These are phyloP conservation scores for Carpatolechia fugitivella DNA, from an alignment of 2,888 invertebrate species.

Conservation along the genomic window DNA sequence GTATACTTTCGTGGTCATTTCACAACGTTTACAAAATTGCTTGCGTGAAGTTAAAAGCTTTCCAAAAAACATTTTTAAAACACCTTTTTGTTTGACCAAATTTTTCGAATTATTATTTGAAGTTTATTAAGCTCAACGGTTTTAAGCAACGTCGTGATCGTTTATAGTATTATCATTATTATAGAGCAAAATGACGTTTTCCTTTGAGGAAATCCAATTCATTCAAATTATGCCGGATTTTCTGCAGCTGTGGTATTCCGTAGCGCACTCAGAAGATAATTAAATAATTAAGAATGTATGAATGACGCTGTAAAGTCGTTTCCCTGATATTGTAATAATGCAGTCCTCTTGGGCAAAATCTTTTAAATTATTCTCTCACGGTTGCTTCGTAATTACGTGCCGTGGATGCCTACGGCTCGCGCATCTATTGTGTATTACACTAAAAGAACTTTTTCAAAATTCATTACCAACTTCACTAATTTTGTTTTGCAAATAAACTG, in stretches of 20 bases:
- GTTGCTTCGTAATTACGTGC: conserved; percentile 63
- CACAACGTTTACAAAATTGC: conserved; percentile 68
- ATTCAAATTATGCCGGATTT: conserved; percentile 64
- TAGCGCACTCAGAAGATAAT: conserved; percentile 69
- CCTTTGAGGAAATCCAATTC: conserved; percentile 58
- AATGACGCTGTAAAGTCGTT: conserved; percentile 73
- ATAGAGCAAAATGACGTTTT: conserved; percentile 42
- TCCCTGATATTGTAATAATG: conserved; percentile 75
- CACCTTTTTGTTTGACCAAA: conserved; percentile 28
- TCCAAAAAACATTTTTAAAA: conserved; percentile 31
- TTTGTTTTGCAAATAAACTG: conserved; percentile 1
- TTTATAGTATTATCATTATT: conserved; percentile 43
- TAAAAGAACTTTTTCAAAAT: conserved; percentile 36
- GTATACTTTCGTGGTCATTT: conserved; percentile 74
- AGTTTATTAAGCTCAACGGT: background rate
- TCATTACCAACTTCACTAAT: conserved; percentile 28
- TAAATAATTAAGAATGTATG: conserved; percentile 78
- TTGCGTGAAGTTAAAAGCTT: conserved; percentile 57
- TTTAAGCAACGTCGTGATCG: conserved; percentile 20
- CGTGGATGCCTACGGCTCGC: conserved; percentile 47
- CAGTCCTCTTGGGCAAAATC: conserved; percentile 73
- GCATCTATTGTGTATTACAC: conserved; percentile 49
- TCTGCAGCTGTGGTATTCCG: conserved; percentile 58
- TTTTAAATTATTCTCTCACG: conserved; percentile 73
- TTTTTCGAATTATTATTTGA: conserved; percentile 7